Base-by-base conservation (phyloP, 30 jellyfish, hydroid and myxozoan species). In the Pseudorhiza aurosa region DNA sequence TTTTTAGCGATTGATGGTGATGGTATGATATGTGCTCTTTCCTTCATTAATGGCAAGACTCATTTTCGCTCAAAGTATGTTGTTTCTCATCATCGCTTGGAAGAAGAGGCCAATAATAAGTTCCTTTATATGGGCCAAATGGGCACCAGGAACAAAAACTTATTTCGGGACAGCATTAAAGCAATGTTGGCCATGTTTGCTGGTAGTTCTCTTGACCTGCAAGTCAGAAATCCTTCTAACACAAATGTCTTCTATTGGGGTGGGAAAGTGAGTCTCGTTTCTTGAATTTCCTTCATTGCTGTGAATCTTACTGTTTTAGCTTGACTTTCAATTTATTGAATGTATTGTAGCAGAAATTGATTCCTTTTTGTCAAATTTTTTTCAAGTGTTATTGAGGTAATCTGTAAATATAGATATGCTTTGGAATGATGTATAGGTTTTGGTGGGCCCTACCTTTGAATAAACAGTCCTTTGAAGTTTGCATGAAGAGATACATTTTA, bases 181-280 rank as follows among this genome's bases (percentile, higher is more conserved):
- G 88, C 99, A 15, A 56, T 88, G 11, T 58, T 82, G 18, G 58
- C 90, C 47, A 15, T 94, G 22, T 85, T 77, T 24, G 81, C 94
- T 21, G 99, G 99, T 3, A 83, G 72, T 9, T 4, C 53, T 0
- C 30, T 88, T n/a, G 68, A 44, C 11, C 70, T 94, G 47, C 81
- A 36, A 21, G 82, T 94, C 77, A 88, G 99, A 17, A 94, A 94
- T 59, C 99, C 99, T 17, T 94, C 99, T 1, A 94, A 94, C 59
- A 94, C 99, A 33, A 94, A 94, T 83, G 89, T 91, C 1, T 94
- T 94, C 71, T 94, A 87, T 50, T 94, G 99, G 99, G 99, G 99
- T 55, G 96, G 97, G 60, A 94, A 94, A 89, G 99, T 94, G 74
- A 14, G 63, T 68, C 28, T 15, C 35, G 25, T 19, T 30, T 46